A percentile compares a stretch with the other conserved stretches of the same genome.
Evolutionary conservation across 2,113 vertebrate species (phyloP).

Genomic region (Formicarius rufipectus): DNA sequence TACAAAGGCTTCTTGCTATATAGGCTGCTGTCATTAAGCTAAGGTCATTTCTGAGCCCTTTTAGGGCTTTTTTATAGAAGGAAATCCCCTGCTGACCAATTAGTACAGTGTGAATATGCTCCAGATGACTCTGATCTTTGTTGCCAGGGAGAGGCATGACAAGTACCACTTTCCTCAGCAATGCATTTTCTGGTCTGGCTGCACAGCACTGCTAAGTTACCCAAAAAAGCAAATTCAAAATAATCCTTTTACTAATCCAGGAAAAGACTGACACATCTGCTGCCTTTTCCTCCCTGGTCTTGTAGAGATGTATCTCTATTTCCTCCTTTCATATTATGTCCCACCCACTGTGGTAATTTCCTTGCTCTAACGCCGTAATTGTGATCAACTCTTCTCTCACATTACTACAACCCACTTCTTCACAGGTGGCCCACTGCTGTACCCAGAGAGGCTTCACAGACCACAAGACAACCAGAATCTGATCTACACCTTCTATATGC

Average conservation of each 20-base stretch:
- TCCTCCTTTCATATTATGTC: neutral
- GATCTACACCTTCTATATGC: accelerated
- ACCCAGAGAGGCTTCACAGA: neutral
- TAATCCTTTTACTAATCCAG: neutral
- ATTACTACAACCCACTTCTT: neutral
- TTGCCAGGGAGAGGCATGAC: neutral
- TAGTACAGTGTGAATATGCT: neutral
- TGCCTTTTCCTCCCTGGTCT: neutral
- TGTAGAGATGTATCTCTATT: neutral
- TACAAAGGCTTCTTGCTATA: neutral
- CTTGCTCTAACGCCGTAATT: neutral
- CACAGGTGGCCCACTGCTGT: neutral
- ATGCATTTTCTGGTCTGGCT: neutral
- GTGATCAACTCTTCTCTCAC: neutral
- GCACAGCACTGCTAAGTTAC: neutral
- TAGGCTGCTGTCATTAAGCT: neutral
- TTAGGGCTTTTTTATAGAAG: neutral
- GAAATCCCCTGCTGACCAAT: neutral
- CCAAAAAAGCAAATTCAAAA: neutral
- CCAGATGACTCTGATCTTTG: neutral
- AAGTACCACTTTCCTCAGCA: neutral
- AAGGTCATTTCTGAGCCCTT: neutral
- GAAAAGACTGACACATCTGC: neutral
- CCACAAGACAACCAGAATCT: neutral
- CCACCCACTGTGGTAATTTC: neutral